These are phyloP conservation scores for Galendromus occidentalis DNA, from an alignment of 1,140 invertebrate species.

Conservation along the genomic window DNA sequence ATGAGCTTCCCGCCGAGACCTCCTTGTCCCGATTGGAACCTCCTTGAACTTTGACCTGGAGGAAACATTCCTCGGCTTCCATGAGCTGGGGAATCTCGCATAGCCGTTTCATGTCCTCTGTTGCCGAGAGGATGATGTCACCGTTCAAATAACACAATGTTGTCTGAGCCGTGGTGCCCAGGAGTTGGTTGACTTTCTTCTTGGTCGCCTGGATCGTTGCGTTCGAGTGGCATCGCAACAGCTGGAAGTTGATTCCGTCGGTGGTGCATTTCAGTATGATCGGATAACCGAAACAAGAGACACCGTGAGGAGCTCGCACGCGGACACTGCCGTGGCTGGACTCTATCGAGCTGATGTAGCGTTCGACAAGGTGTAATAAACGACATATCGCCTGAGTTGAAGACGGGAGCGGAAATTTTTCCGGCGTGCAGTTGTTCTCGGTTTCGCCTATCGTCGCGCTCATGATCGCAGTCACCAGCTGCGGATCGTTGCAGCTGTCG, in stretches of 20 bases:
- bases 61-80: background rate
- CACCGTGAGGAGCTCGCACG: slow-evolving; percentile 33
- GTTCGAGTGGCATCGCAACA: slow-evolving; percentile 9
- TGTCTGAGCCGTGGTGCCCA: background rate
- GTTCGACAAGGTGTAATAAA: slow-evolving; percentile 31
- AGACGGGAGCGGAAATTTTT: slow-evolving; percentile 5
- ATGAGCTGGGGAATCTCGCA: background rate
- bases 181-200: background rate
- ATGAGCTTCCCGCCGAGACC: background rate
- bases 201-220: slow-evolving; percentile 15
- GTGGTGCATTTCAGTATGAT: slow-evolving; percentile 28
- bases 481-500: slow-evolving; percentile 1
- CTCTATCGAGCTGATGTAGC: slow-evolving; percentile 33
- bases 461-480: background rate
- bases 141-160: slow-evolving; percentile 2
- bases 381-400: slow-evolving; percentile 31
- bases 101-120: background rate
- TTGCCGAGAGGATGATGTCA: background rate
- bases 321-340: slow-evolving; percentile 29
- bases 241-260: slow-evolving; percentile 29
- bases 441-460: background rate
- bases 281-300: slow-evolving; percentile 33
- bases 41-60: background rate
- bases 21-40: background rate
- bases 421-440: background rate